Conservation (phyloP, 2,888 invertebrate species). For the Entomobrya proxima region DNA sequence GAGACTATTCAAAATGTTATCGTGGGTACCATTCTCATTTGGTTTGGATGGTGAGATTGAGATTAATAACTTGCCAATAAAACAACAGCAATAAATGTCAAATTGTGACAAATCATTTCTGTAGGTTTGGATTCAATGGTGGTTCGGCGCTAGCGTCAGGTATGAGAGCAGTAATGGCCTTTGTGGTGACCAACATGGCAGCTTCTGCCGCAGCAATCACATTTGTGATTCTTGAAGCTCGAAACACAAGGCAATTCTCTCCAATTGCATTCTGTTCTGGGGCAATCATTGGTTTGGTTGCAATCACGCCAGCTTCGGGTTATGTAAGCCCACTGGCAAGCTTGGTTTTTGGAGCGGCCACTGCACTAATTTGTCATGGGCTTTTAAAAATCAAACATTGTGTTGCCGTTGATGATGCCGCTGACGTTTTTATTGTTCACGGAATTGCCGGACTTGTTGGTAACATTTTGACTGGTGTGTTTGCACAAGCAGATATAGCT, state of each 20-base stretch:
- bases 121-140: slow-evolving; percentile 71
- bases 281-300: slow-evolving; percentile 69
- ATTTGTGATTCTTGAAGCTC: slow-evolving; percentile 68
- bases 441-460: slow-evolving; percentile 70
- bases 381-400: slow-evolving; percentile 61
- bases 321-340: slow-evolving; percentile 68
- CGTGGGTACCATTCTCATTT: slow-evolving; percentile 58
- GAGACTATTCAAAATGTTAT: slow-evolving; percentile 57
- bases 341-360: slow-evolving; percentile 66
- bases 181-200: slow-evolving; percentile 67
- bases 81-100: no score
- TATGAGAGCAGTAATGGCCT: slow-evolving; percentile 64
- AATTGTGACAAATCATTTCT: no score
- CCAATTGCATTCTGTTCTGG: slow-evolving; percentile 72
- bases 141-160: slow-evolving; percentile 57
- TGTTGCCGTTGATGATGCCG: slow-evolving; percentile 68
- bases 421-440: slow-evolving; percentile 72
- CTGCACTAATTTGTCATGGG: slow-evolving; percentile 58
- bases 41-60: slow-evolving; percentile 59
- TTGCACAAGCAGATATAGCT: slow-evolving; percentile 68
- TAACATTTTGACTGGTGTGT: slow-evolving; percentile 70
- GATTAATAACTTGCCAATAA: no score
- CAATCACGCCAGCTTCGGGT: slow-evolving; percentile 71
- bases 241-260: slow-evolving; percentile 64
- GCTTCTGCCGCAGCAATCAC: slow-evolving; percentile 69